Evolutionary conservation across 2,888 invertebrate species (phyloP).

Genomic region (Lepidocyrtinus sp.): DNA sequence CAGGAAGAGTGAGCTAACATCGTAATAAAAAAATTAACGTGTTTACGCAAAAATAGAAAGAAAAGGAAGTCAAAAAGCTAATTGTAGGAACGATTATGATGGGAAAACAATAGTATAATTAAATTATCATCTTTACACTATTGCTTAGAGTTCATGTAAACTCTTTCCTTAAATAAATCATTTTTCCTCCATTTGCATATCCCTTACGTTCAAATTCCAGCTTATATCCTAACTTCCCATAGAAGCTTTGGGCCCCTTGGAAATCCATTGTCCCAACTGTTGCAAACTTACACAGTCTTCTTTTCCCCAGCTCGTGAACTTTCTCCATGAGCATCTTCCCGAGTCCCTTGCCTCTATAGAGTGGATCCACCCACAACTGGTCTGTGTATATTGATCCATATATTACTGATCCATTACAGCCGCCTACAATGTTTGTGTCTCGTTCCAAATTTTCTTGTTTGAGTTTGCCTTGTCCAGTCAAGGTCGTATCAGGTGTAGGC

Average conservation of each 20-base stretch:
- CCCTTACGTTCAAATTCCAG: constrained; percentile 54
- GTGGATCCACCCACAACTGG: constrained; percentile 54
- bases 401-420: constrained; percentile 59
- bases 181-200: constrained; percentile 53
- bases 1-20: constrained; percentile 27
- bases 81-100: too few species aligned
- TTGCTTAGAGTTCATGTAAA: too few species aligned
- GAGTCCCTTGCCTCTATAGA: constrained; percentile 50
- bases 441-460: not conserved
- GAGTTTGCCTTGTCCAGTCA: not conserved
- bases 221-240: constrained; percentile 54
- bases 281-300: constrained; percentile 40
- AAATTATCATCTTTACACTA: too few species aligned
- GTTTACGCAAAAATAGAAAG: too few species aligned
- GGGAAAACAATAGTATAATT: too few species aligned
- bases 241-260: constrained; percentile 54
- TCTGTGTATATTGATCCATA: constrained; percentile 61
- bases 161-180: constrained; percentile 58
- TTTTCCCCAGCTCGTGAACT: constrained; percentile 51
- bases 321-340: constrained; percentile 60
- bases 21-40: too few species aligned
- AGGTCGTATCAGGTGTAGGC: not conserved
- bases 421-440: constrained; percentile 34
- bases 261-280: constrained; percentile 60
- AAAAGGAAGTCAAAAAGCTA: too few species aligned